Base-by-base conservation (phyloP, 2,888 invertebrate species). In the Pogonocherus hispidulus region DNA sequence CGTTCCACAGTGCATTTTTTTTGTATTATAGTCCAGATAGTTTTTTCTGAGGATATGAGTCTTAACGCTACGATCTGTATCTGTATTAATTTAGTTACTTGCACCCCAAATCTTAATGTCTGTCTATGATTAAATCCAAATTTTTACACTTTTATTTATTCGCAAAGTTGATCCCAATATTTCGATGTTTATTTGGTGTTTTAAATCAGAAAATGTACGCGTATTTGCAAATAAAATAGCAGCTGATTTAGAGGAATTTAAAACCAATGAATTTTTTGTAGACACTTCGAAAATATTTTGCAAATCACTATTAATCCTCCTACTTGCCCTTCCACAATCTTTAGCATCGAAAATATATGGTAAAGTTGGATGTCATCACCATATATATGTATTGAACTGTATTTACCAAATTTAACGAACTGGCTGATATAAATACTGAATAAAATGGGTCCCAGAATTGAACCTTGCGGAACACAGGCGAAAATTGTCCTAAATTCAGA, bases 171-270 rank as follows among this genome's bases (percentile, higher is more conserved):
- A 41, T 1, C 41, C 41, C n/a, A 16, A 5, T 41, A 41, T 2
- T 3, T 41, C 16, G n/a, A 41, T n/a, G 5, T 41, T n/a, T 41
- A 41, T 4, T 14, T 1, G n/a, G 14, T 41, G 5, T 41, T 41
- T 14, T n/a, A 41, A n/a, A 2, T 41, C 6, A 14, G 14, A 41
- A 41, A 41, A 11, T 3, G 1, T 41, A 41, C 5, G n/a, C 16
- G 11, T 41, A 16, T n/a, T n/a, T 14, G 44, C 62, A 51, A 62
- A 62, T 62, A 62, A 47, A 47, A 62, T 49, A 4, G 62, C 49
- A 14, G 37, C 37, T 19, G 49, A 62, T 49, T 47, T 62, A 35
- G 47, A 14, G 8, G 37, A 8, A 49, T 62, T 59, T 2, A 35
- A 46, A 47, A 32, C 32, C 18, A 62, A 16, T 11, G 16, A 49